Evolutionary conservation across 2,888 invertebrate genomes (phyloP), one percentile per base, ranked within the genome.

Genomic region (Cinara cedri): DNA sequence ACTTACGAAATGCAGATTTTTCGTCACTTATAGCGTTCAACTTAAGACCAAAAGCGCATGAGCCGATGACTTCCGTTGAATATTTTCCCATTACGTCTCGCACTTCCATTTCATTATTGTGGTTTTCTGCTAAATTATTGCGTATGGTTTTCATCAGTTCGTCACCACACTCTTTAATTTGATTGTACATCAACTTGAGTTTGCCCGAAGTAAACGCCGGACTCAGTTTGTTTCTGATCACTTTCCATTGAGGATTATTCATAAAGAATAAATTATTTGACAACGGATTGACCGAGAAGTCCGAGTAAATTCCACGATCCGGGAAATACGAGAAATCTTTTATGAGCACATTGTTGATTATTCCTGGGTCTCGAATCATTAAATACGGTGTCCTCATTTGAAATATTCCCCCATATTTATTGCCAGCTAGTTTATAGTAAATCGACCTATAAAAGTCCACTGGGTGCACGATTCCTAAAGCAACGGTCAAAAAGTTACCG

Each of bases 141-240:
- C 4, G n/a, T 11, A 75, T n/a, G 21, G 54, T 54, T 2, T 3
- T 26, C 34, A 81, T 83, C 55, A 87, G 84, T 63, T 85, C 84
- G 26, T 85, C 84, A n/a, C 85, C 84, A 44, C 86, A 86, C 55
- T 86, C 85, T 55, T 85, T 82, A 84, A 88, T 87, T 51, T 88
- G 84, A 0, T 86, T 86, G 46, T 87, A 86, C 88, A 89, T 88
- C 55, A 84, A 84, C 83, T 87, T 89, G 80, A 90, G 84, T 83
- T 89, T 89, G 24, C 88, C 88, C 1, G 87, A 86, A 0, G 89
- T 88, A 83, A 89, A 87, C 1, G 87, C 87, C 0, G 89, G 89
- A 0, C 88, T 87, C 54, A 89, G 84, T 81, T 88, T 88, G 0
- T 85, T 83, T 34, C 90, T 85, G 13, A 88, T 83, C 34, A 84